A percentile compares a stretch with the other conserved stretches of the same genome.
Evolutionary conservation across 2,888 invertebrate genomes (phyloP).

Genomic region (Chrysotoxum bicinctum): DNA sequence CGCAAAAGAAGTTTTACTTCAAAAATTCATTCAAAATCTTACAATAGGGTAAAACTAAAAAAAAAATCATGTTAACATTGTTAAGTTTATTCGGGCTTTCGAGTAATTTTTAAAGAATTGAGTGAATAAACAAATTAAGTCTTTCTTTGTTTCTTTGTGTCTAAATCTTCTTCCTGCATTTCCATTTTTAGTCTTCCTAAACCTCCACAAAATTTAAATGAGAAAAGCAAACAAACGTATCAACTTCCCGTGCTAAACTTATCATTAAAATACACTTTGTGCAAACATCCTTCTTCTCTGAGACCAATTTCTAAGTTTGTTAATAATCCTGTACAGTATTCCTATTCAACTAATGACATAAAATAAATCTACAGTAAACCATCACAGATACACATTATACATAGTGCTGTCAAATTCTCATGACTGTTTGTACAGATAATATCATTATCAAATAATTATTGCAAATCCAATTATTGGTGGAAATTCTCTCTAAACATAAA

Average conservation of each 20-base stretch:
- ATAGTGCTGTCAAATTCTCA: background rate
- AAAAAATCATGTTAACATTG: no score
- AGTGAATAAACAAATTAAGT: no score
- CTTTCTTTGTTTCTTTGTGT: no score
- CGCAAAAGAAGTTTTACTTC: no score
- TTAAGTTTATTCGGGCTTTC: no score
- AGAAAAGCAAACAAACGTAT: background rate
- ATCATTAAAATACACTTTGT: background rate
- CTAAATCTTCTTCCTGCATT: no score
- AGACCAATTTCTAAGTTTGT: background rate
- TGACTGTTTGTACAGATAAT: background rate
- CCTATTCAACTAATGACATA: background rate
- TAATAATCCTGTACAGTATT: background rate
- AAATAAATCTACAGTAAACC: background rate
- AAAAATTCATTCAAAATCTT: no score
- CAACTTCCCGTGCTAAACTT: background rate
- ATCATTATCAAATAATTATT: slow-evolving; percentile 26
- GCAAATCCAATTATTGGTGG: slow-evolving; percentile 3
- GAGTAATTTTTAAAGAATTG: no score
- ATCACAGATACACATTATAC: background rate
- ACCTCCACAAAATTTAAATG: background rate
- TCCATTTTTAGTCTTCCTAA: background rate
- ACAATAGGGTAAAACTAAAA: no score
- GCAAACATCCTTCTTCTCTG: background rate
- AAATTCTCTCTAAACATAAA: background rate